phyloP scores from a whole-genome alignment of 2,797 vertebrate species.

The Botia almorhae region DNA sequence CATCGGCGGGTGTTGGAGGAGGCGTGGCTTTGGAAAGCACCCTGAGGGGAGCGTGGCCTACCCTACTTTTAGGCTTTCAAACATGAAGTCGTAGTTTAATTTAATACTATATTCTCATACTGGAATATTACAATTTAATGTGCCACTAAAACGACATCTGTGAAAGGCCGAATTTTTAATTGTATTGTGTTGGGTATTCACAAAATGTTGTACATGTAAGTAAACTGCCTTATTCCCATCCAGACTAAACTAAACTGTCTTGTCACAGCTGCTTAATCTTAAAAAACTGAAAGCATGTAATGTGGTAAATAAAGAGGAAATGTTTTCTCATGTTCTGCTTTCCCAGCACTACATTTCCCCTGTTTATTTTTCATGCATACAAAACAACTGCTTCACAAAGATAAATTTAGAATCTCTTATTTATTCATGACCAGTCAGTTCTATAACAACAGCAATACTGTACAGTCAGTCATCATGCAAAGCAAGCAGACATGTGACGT shows the following conservation, averaged over 20 bases:
- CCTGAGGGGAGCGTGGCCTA: too few relatives aligned
- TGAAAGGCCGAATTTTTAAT: too few relatives aligned
- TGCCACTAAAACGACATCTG: too few relatives aligned
- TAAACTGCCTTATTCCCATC: too few relatives aligned
- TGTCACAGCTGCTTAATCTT: not conserved
- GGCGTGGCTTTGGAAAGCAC: too few relatives aligned
- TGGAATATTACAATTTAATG: too few relatives aligned
- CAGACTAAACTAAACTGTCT: not conserved
- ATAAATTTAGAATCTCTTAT: not conserved
- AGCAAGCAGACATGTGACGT: slow-evolving; percentile 1
- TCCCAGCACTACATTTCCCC: not conserved
- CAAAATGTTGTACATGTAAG: too few relatives aligned
- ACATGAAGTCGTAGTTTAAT: too few relatives aligned
- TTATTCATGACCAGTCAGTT: not conserved
- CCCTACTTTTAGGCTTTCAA: too few relatives aligned
- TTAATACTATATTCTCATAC: too few relatives aligned
- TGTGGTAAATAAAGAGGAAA: not conserved
- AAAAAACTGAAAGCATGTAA: not conserved
- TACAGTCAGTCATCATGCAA: slow-evolving; percentile 29
- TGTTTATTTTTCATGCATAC: not conserved
- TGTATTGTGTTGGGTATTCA: too few relatives aligned
- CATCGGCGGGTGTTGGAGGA: too few relatives aligned
- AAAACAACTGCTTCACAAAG: not conserved
- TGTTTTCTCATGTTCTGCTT: slow-evolving; percentile 6
- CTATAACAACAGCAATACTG: slow-evolving; percentile 3